Evolutionary conservation across 2,888 invertebrate genomes (phyloP).

Genomic region (Drosophila ustulata): DNA sequence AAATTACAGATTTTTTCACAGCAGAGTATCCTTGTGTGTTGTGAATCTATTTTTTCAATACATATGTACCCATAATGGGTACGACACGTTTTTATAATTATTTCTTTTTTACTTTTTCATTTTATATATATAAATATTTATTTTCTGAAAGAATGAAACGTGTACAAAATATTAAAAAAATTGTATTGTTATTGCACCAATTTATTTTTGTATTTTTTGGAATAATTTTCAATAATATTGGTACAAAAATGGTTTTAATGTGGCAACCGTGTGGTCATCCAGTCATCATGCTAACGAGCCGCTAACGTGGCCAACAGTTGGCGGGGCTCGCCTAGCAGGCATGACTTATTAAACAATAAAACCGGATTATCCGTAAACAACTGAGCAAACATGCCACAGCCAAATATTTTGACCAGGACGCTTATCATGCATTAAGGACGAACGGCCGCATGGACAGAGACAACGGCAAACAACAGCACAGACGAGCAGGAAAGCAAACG

Average conservation of each 20-base stretch:
- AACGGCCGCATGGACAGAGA: conserved; percentile 26
- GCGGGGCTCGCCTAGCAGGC: conserved; percentile 30
- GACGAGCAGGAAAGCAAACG: too few species aligned
- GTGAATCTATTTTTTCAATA: neutral
- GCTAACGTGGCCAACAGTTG: conserved; percentile 46
- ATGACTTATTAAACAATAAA: conserved; percentile 81
- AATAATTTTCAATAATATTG: neutral
- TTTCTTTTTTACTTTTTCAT: neutral
- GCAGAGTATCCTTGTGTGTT: too few species aligned
- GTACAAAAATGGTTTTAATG: neutral
- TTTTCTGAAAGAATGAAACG: too few species aligned
- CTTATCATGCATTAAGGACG: conserved; percentile 56
- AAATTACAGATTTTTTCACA: too few species aligned
- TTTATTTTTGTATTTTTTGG: too few species aligned
- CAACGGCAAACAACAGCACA: conserved; percentile 20
- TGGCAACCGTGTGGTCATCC: conserved; percentile 20
- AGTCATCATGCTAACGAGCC: conserved; percentile 60
- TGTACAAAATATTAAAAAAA: too few species aligned
- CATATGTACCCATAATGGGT: too few species aligned
- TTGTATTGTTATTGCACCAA: too few species aligned
- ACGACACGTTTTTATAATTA: neutral
- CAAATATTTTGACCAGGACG: conserved; percentile 58
- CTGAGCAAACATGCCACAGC: conserved; percentile 71
- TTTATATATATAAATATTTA: too few species aligned
- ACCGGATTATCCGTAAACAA: conserved; percentile 79